These are phyloP conservation scores for Erpobdella octoculata DNA, from an alignment of 2,888 invertebrate genomes.

Conservation along the genomic window DNA sequence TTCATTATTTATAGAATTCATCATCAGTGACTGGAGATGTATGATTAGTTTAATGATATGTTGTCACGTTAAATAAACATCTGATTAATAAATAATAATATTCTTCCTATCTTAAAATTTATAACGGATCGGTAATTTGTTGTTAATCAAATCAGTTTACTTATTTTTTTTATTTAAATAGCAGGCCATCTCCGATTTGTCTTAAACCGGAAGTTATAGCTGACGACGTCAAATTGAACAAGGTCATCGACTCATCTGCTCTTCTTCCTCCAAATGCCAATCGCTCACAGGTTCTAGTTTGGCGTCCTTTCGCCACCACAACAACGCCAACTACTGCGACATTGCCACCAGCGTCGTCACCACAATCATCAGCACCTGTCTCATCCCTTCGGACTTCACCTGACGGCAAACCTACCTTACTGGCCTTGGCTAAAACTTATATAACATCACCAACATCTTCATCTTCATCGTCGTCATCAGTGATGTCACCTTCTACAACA, in stretches of 20 bases:
- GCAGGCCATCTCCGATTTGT: neutral
- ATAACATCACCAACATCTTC: no score
- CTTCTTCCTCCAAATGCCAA: constrained; percentile 34
- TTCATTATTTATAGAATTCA: no score
- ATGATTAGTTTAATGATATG: no score
- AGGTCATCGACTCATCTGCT: constrained; percentile 28
- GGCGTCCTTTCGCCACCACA: constrained; percentile 15
- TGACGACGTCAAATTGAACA: neutral
- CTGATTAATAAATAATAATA: no score
- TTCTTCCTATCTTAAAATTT: no score
- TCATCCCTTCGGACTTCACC: neutral
- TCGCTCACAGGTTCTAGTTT: constrained; percentile 29
- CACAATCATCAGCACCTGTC: neutral
- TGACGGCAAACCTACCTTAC: neutral
- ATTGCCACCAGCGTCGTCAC: neutral
- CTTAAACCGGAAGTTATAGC: neutral
- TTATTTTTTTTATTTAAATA: neutral
- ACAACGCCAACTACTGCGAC: neutral
- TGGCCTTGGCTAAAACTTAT: neutral
- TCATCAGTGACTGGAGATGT: no score
- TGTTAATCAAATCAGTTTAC: no score
- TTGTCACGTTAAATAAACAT: no score
- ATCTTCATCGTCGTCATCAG: constrained; percentile 2
- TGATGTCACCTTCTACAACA: neutral
- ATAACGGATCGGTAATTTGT: no score